Evolutionary conservation across 2,797 vertebrate species (phyloP), one percentile per base, ranked within the genome.

Genomic region (Urosaurus nigricauda): DNA sequence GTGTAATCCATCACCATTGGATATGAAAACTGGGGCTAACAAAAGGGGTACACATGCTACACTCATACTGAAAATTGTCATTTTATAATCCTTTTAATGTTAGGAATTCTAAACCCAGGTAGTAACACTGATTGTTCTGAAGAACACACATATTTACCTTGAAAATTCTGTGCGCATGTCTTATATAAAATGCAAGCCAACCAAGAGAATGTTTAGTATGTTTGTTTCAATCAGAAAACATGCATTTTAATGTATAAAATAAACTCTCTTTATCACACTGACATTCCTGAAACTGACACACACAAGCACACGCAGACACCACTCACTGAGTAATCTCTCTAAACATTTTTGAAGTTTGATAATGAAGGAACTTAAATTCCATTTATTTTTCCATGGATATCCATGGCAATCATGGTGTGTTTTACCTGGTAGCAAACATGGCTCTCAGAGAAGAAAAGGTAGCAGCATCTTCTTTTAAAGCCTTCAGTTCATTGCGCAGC

Each of bases 371-470:
- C 29, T 43, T 29, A 51, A 6, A 19, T 21, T 88, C 68, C 47
- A 17, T 78, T 89, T 88, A 43, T 83, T 83, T 77, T 6, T 12
- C 43, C 3, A 26, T 26, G 35, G 77, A 43, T 19, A 88, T 79
- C 24, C 47, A n/a, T 89, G 68, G 83, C n/a, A n/a, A n/a, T 87
- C 83, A 60, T 4, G 0, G 2, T 79, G 51, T 26, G 84, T 56
- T 92, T 86, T 98, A 98, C 99, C 99, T 98, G 94, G 99, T 99
- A 58, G 98, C 99, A 85, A 99, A 99, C 99, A 99, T 99, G 90
- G 98, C 99, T 26, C 99, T 97, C 85, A 99, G 97, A 0, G 99
- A 99, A 85, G 99, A 99, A 95, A 99, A 99, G 0, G 98, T 99
- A 86, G 98, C 99, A 5, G 99, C 99, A 0, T 99, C 99, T 93